Conservation (phyloP, 2,113 vertebrate genomes). For the Anoplopoma fimbria region DNA sequence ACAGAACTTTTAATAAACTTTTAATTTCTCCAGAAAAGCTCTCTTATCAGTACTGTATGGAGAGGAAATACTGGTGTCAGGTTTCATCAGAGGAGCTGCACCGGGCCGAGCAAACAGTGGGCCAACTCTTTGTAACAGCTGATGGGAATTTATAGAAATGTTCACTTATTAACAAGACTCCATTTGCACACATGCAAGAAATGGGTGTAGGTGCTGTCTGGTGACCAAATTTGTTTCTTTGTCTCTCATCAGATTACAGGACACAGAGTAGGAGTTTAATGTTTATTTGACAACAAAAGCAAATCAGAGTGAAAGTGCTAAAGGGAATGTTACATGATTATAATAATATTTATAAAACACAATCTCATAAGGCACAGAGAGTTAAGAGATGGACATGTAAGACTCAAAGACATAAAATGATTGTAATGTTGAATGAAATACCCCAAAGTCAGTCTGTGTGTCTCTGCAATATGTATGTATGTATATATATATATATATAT, state of each 20-base stretch:
- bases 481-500: not conserved
- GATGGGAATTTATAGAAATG: too few species aligned
- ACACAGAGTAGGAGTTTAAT: not conserved
- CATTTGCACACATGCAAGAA: not conserved
- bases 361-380: not conserved
- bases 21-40: too few species aligned
- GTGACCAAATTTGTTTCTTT: too few species aligned
- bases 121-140: too few species aligned
- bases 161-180: too few species aligned
- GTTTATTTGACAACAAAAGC: not conserved
- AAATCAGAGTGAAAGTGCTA: not conserved
- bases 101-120: too few species aligned
- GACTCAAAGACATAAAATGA: not conserved
- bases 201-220: not conserved
- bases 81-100: not conserved
- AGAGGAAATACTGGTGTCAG: not conserved
- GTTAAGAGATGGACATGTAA: not conserved
- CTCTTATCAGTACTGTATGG: too few species aligned
- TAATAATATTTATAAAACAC: not conserved
- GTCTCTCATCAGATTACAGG: not conserved
- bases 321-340: not conserved
- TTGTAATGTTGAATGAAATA: not conserved
- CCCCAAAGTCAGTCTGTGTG: too few species aligned
- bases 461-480: too few species aligned
- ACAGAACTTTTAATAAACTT: too few species aligned